Conservation (phyloP, 2,888 invertebrate genomes). For the Stomorhina lunata region DNA sequence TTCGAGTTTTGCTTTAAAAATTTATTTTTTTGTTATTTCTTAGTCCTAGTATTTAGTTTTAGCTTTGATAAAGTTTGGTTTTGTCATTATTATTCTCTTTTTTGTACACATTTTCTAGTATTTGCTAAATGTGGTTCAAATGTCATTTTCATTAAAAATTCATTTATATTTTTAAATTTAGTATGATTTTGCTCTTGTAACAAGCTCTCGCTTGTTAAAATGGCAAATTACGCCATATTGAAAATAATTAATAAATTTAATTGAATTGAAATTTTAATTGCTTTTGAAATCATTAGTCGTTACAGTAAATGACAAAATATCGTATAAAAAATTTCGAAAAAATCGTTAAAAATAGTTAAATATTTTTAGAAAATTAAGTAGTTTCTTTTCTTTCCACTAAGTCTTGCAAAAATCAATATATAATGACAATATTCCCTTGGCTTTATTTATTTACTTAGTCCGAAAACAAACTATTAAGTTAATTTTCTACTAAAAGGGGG, state of each 20-base stretch:
- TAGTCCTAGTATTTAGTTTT: too few relatives aligned
- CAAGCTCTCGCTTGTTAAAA: background rate
- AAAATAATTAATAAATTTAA: constrained; percentile 52
- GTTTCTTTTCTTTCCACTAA: too few relatives aligned
- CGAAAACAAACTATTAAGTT: constrained; percentile 14
- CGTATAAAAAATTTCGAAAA: background rate
- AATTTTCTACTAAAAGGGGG: constrained; percentile 9
- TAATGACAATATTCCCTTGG: background rate
- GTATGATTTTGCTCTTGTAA: background rate
- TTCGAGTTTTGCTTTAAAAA: too few relatives aligned
- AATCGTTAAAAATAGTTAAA: background rate
- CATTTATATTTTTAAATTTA: background rate
- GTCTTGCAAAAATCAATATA: background rate
- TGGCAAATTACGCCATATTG: background rate
- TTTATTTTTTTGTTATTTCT: too few relatives aligned
- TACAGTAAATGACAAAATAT: constrained; percentile 28
- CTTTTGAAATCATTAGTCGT: background rate
- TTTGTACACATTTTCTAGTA: background rate
- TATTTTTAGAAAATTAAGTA: too few relatives aligned
- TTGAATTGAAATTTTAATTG: constrained; percentile 36
- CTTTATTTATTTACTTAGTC: background rate
- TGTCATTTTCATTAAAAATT: constrained; percentile 38
- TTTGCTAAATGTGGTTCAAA: constrained; percentile 31
- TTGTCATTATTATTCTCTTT: too few relatives aligned
- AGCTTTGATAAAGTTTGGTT: too few relatives aligned